Base-by-base conservation (phyloP, 30 jellyfish, hydroid and myxozoan genomes). In the Cassiopea xamachana region DNA sequence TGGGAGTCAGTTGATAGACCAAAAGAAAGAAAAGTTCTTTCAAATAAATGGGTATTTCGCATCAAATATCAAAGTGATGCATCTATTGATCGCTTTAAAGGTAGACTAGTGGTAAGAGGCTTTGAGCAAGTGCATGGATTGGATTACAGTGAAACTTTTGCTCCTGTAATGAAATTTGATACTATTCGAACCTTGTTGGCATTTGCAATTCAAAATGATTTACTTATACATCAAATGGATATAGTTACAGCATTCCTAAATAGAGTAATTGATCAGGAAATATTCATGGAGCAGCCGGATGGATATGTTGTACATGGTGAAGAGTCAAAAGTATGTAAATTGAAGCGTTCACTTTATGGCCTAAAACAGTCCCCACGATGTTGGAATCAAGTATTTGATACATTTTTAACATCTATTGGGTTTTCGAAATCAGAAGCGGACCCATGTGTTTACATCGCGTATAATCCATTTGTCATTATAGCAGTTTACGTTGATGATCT, bases 91-190 rank as follows among this genome's bases (percentile, higher is more conserved):
- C 87, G 89, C 16, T 73, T 50, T 75, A 89, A 89, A 79, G 96
- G 93, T 46, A 93, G 89, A 1, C 49, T 89, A 2, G 92, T 80
- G 1, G 96, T 89, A 15, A 82, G 73, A 77, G 96, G 93, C 7
- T 89, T 80, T 62, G 50, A 93, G 79, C 96, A 89, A 71, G 89
- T 27, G 39, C 39, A 27, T 27, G 39, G 39, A 27, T 27, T 27
- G 39, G 39, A 27, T 27, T 27, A 27, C 39, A 27, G 0, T 27
- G 39, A 27, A 27, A 27, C 39, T 27, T 27, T 27, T 27, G 39
- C 39, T 27, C 39, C 39, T n/a, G 96, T 92, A n/a, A 45, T 79
- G n/a, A 91, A 89, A 68, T 80, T 62, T 49, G 84, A 10, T 3
- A 5, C 76, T 4, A 67, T 4, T 19, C 8, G 79, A n/a, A 92